Evolutionary conservation across 1,140 invertebrate species (phyloP).

Genomic region (Drosophila serrata): DNA sequence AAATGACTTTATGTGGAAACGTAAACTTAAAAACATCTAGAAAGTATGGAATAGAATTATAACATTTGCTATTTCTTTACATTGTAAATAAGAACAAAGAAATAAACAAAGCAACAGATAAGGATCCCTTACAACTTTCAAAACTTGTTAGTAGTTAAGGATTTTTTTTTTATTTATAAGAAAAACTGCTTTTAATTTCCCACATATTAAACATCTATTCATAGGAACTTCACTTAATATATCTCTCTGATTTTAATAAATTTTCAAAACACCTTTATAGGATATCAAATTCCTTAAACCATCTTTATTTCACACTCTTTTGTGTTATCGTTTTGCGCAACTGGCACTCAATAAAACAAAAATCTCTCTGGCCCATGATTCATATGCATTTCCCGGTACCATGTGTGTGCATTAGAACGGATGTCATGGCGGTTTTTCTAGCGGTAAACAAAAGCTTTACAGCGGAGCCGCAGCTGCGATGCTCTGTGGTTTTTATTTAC

Average conservation of each 20-base stretch:
- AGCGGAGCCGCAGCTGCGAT: constrained; percentile 56
- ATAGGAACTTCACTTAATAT: neutral
- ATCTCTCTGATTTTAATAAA: neutral
- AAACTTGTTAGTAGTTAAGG: neutral
- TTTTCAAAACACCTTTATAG: neutral
- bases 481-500: constrained; percentile 69
- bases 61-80: neutral
- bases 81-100: too few species aligned
- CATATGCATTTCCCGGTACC: constrained; percentile 15
- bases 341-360: constrained; percentile 68
- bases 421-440: constrained; percentile 66
- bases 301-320: neutral
- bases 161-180: neutral
- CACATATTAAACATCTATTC: neutral
- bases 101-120: neutral
- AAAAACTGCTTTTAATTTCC: neutral
- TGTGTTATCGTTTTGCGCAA: constrained; percentile 41
- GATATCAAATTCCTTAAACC: neutral
- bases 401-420: constrained; percentile 58
- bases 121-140: neutral
- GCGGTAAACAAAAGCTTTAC: constrained; percentile 66
- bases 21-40: neutral
- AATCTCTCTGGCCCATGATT: constrained; percentile 30
- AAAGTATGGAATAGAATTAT: neutral
- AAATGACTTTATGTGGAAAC: neutral